These are phyloP conservation scores for Conomelus anceps DNA, from an alignment of 2,888 invertebrate species.

Conservation along the genomic window DNA sequence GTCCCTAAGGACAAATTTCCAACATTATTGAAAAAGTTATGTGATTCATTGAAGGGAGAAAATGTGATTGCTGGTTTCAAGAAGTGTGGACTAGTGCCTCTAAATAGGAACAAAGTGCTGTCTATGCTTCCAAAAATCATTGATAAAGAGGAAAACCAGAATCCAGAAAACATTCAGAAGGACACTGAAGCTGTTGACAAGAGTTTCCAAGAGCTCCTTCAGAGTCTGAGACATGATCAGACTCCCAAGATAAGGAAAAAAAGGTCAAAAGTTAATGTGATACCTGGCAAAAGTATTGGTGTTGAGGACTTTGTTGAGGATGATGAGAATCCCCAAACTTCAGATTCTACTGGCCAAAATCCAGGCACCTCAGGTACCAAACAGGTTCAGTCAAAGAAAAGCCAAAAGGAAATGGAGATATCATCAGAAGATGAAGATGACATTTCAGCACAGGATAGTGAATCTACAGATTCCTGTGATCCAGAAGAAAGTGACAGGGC, in stretches of 20 bases:
- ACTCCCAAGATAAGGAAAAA: conserved; percentile 12
- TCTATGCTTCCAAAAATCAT: conserved; percentile 18
- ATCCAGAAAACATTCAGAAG: conserved; percentile 8
- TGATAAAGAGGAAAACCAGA: conserved; percentile 16
- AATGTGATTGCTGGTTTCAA: conserved; percentile 21
- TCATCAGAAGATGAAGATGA: conserved; percentile 23
- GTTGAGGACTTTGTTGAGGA: conserved; percentile 16
- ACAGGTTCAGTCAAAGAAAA: conserved; percentile 16
- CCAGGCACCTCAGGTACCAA: conserved; percentile 15
- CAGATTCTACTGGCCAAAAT: conserved; percentile 19
- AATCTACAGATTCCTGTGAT: conserved; percentile 18
- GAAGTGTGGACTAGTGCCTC: conserved; percentile 24
- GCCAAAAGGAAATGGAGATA: conserved; percentile 13
- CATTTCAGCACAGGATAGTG: conserved; percentile 19
- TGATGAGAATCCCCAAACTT: conserved; percentile 21
- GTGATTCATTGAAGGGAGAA: conserved; percentile 10
- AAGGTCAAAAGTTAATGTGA: conserved; percentile 15
- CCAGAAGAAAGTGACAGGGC: conserved; percentile 14
- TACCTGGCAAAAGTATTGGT: conserved; percentile 19
- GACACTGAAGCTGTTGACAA: conserved; percentile 13
- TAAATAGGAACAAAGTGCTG: conserved; percentile 21
- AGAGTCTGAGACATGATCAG: conserved; percentile 17
- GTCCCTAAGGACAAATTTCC: conserved; percentile 22
- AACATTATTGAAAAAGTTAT: background rate
- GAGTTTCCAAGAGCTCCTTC: conserved; percentile 17